Evolutionary conservation across 2,113 vertebrate genomes (phyloP).

Genomic region (Rhea pennata): DNA sequence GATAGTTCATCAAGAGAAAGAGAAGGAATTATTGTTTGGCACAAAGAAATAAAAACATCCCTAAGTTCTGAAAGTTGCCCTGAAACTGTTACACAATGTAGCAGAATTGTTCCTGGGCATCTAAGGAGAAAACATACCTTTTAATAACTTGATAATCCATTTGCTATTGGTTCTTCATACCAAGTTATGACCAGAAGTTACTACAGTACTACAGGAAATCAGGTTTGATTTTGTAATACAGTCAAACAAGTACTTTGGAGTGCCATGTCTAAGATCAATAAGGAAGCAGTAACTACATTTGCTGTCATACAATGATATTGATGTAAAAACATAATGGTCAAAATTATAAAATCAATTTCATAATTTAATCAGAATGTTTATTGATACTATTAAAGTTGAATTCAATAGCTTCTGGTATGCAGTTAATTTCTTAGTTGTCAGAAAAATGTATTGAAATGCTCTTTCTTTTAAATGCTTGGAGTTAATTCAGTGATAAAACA

Average conservation of each 20-base stretch:
- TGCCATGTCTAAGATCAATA: constrained; percentile 90
- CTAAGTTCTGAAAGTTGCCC: constrained; percentile 32
- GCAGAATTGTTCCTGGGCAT: constrained; percentile 33
- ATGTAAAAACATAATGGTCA: constrained; percentile 86
- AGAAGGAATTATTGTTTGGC: constrained; percentile 36
- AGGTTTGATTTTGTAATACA: constrained; percentile 96
- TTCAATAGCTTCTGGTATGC: constrained; percentile 82
- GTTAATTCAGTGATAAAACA: constrained; percentile 70
- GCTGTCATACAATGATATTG: constrained; percentile 88
- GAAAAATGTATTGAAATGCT: constrained; percentile 80
- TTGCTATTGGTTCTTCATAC: constrained; percentile 64
- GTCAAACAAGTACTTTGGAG: constrained; percentile 87
- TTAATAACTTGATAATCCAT: constrained; percentile 76
- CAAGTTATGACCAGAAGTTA: constrained; percentile 76
- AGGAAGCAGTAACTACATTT: constrained; percentile 94
- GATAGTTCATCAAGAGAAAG: constrained; percentile 51
- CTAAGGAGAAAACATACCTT: constrained; percentile 53
- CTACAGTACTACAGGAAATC: constrained; percentile 86
- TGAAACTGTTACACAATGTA: constrained; percentile 17
- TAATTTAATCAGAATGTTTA: constrained; percentile 98
- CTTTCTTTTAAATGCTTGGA: constrained; percentile 74
- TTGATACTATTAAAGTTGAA: constrained; percentile 86
- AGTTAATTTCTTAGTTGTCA: constrained; percentile 86
- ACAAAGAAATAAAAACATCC: constrained; percentile 43
- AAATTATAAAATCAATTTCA: constrained; percentile 98